Evolutionary conservation across 1,140 invertebrate genomes (phyloP).

Genomic region (Tetramorium parvispinum): DNA sequence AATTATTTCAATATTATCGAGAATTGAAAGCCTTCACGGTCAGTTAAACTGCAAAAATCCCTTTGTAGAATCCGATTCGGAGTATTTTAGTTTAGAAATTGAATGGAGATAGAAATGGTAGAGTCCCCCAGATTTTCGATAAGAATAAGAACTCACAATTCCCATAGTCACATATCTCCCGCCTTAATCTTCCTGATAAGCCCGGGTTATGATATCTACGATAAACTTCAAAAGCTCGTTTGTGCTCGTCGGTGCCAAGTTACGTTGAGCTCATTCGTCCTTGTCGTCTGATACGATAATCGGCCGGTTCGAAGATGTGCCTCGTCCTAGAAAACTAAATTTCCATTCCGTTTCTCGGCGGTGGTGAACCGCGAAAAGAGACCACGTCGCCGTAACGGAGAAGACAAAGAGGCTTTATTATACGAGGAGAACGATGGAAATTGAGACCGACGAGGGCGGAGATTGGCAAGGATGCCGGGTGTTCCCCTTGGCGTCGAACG

Average conservation of each 20-base stretch:
- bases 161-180: not conserved
- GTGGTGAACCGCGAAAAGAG: conserved; percentile 52
- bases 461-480: conserved; percentile 62
- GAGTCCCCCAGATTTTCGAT: not conserved
- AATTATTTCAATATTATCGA: not conserved
- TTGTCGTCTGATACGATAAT: conserved; percentile 71
- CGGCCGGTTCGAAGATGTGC: conserved; percentile 65
- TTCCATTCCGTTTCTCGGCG: conserved; percentile 61
- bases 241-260: conserved; percentile 41
- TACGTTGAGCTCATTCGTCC: conserved; percentile 36
- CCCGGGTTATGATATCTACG: conserved; percentile 6
- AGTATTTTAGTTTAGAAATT: not conserved
- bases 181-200: conserved; percentile 24
- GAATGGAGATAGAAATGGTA: conserved; percentile 1
- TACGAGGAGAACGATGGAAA: conserved; percentile 70
- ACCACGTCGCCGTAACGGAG: conserved; percentile 24
- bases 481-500: conserved; percentile 44
- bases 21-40: not conserved
- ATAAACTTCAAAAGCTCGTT: conserved; percentile 50
- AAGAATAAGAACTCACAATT: not conserved
- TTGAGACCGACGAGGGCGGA: conserved; percentile 70
- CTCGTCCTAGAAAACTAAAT: conserved; percentile 66
- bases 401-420: conserved; percentile 77
- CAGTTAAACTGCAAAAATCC: not conserved
- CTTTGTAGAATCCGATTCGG: not conserved